phyloP scores from a whole-genome alignment of 2,113 vertebrate genomes.

The Gallinago jamesoni region DNA sequence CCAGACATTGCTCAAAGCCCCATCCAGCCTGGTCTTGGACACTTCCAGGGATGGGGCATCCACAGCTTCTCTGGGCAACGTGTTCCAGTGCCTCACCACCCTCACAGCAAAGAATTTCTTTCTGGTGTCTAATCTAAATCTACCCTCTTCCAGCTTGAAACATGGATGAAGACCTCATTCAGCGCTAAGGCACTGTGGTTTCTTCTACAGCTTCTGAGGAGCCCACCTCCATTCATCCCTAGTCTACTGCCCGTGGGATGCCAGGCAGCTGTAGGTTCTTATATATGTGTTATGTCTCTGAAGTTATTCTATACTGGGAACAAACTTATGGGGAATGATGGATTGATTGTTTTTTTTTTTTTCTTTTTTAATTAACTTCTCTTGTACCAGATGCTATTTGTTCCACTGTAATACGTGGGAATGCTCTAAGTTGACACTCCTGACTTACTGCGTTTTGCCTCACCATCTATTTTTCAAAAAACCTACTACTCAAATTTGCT shows the following conservation, averaged over 20 bases:
- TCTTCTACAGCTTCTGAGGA: background rate
- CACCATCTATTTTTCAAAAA: background rate
- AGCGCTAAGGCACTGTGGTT: background rate
- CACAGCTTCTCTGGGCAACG: background rate
- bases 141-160: background rate
- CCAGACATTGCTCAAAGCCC: background rate
- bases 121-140: background rate
- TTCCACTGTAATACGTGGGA: background rate
- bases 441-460: background rate
- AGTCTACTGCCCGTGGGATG: background rate
- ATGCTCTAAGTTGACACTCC: background rate
- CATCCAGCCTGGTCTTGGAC: background rate
- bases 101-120: background rate
- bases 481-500: slow-evolving; percentile 1
- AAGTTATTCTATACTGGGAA: background rate
- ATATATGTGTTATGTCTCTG: background rate
- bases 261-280: background rate
- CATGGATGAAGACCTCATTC: background rate
- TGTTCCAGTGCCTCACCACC: background rate
- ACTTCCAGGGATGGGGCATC: background rate
- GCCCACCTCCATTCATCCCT: background rate
- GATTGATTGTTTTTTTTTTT: background rate
- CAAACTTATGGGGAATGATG: background rate
- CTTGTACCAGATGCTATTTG: background rate
- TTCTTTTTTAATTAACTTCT: background rate